Evolutionary conservation across 2,888 invertebrate genomes (phyloP), one percentile per base, ranked within the genome.

Genomic region (Rhamphomyia laevipes): DNA sequence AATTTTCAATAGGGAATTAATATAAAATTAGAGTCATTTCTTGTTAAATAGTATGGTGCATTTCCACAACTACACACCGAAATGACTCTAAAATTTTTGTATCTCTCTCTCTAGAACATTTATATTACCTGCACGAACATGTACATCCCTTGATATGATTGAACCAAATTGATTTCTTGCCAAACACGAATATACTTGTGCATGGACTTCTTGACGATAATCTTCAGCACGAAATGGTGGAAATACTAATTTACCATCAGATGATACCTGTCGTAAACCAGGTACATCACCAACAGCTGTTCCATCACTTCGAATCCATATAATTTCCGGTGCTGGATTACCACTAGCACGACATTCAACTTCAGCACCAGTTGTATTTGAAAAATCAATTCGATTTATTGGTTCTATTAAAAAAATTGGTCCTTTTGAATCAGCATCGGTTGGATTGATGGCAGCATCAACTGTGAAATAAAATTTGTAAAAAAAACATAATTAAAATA

Each of bases 171-270:
- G 79, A 70, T 91, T 94, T 61, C 84, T 81, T 11, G 94, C 93
- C 57, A 90, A 76, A 68, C 95, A 95, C 58, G 90, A 86, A 73
- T 95, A 94, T 53, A 90, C 86, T 72, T 92, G 91, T 53, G 92
- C 90, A 68, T 95, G 94, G 43, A 94, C 90, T 69, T 92, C 90
- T 71, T 93, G 91, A 42, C 89, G 80, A 66, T 93, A 94, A 68
- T 90, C 89, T 70, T 90, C 89, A 46, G 91, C 91, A 51, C 92
- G 82, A 79, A 95, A 95, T 33, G 94, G 92, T 52, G 91, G 91
- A 69, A 95, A 93, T 46, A 91, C 86, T 61, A 95, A 74, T 65
- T 93, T 92, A 64, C 94, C 93, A 71, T 94, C 93, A 49, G 90
- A 84, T 61, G 90, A 66, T 61, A 86, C 88, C 78, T 88, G 87